Percentiles rank a stretch among this genome's conserved stretches.
These are phyloP conservation scores for Petrolisthes cinctipes DNA, from an alignment of 2,888 invertebrate species.

Conservation along the genomic window DNA sequence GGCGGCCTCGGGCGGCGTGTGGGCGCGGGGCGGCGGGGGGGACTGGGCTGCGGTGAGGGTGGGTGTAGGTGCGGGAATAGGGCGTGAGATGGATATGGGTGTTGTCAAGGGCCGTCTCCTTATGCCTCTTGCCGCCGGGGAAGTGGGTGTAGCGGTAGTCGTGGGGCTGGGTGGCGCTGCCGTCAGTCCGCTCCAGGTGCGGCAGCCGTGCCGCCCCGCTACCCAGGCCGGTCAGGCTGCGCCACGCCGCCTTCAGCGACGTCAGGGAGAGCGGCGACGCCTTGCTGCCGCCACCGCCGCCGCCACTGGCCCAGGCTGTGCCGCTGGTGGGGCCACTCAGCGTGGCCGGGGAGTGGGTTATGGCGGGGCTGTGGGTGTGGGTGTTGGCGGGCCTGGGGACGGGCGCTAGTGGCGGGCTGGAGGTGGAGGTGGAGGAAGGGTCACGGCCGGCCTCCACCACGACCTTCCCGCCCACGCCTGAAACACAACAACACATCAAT, in stretches of 20 bases:
- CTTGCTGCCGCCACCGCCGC: conserved; percentile 50
- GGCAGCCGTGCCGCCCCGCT: conserved; percentile 59
- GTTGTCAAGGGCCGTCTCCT: conserved; percentile 55
- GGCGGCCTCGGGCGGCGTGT: conserved; percentile 35
- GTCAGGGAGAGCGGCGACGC: conserved; percentile 57
- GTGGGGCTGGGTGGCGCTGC: conserved; percentile 45
- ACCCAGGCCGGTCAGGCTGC: conserved; percentile 58
- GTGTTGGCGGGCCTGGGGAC: conserved; percentile 21
- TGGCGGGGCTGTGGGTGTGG: conserved; percentile 15
- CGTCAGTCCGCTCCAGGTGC: conserved; percentile 61
- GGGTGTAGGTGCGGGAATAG: conserved; percentile 58
- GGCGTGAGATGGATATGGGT: conserved; percentile 64
- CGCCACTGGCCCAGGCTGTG: conserved; percentile 34
- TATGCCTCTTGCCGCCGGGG: conserved; percentile 46
- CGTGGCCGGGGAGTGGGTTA: conserved; percentile 8
- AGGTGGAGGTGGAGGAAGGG: conserved; percentile 12
- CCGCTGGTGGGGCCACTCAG: conserved; percentile 16
- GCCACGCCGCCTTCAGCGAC: conserved; percentile 64
- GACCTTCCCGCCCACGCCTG: conserved; percentile 19
- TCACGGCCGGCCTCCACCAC: conserved; percentile 27
- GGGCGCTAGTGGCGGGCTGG: conserved; percentile 9
- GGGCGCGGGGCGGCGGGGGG: conserved; percentile 53
- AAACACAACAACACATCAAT: not conserved
- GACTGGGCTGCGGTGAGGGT: conserved; percentile 55
- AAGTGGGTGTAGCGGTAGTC: conserved; percentile 65